A percentile compares a stretch with the other conserved stretches of the same genome.
Evolutionary conservation across 2,113 vertebrate genomes (phyloP).

Genomic region (Heptranchias perlo): DNA sequence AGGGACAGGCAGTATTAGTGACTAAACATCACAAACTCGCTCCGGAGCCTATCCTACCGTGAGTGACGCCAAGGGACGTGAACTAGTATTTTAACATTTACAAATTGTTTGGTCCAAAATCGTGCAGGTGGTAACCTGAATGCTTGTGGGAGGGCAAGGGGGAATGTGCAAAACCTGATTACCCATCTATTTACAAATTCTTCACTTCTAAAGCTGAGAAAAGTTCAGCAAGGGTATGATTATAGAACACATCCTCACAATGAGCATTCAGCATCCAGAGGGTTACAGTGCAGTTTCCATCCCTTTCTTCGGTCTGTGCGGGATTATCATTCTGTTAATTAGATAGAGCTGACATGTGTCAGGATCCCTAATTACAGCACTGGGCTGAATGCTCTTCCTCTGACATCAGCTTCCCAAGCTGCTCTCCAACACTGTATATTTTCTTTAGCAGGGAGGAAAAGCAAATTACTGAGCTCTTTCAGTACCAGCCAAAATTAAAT

Average conservation of each 20-base stretch:
- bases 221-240: neutral
- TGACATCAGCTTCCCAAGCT: neutral
- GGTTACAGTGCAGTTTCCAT: neutral
- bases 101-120: neutral
- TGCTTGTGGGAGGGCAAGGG: neutral
- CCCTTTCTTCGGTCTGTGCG: neutral
- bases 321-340: neutral
- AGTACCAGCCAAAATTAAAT: neutral
- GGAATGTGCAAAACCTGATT: neutral
- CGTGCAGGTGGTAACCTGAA: neutral
- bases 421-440: neutral
- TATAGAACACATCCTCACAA: neutral
- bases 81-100: neutral
- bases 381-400: neutral
- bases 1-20: neutral
- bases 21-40: neutral
- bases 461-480: neutral
- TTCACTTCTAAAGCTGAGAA: too few relatives aligned
- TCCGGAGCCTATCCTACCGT: neutral
- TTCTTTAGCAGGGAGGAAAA: neutral
- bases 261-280: neutral
- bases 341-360: conserved; percentile 17
- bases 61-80: too few relatives aligned
- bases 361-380: neutral
- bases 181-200: neutral